Base-by-base conservation (phyloP, 1,140 invertebrate genomes). In the Aphelinus atriplicis region DNA sequence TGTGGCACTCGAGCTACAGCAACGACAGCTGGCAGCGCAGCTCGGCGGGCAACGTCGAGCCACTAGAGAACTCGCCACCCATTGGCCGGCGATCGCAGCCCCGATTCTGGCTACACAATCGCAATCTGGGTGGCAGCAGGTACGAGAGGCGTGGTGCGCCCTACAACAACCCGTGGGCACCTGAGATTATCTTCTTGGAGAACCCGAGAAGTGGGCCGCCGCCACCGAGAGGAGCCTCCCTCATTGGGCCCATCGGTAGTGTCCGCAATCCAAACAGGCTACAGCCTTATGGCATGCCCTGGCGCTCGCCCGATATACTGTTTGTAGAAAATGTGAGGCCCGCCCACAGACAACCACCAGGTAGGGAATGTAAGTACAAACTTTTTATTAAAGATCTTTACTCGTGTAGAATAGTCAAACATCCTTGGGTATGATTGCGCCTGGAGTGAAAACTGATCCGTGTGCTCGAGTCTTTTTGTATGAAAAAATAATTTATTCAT, bases 1-100 rank as follows among this genome's bases (percentile, higher is more conserved):
- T 76, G 75, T 76, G 75, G 75, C 75, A 76, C 26, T 71, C 75
- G 7, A 76, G 62, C n/a, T 76, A 76, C 53, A 65, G 60, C 6
- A 55, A 65, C 1, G 57, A 10, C 3, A 71, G 26, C 7, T 76
- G 75, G 75, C 75, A 69, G 4, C 4, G 51, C 4, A 53, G 9
- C 7, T 61, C 75, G 2, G 6, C 68, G 1, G 51, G 45, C 26
- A 48, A 47, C n/a, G 53, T 26, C 4, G 61, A 7, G n/a, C 26
- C 26, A 26, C 26, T 26, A 26, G 26, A 26, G 26, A 26, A 26
- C 26, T 26, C 26, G 26, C 26, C 26, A 26, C 26, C 26, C 26
- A 26, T 26, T 26, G 61, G 61, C 2, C 56, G 74, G n/a, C 55
- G 74, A 0, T 26, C 48, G 3, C 63, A 66, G 42, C n/a, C 69